phyloP scores from a whole-genome alignment of 2,113 vertebrate species.

The Elgaria multicarinata region DNA sequence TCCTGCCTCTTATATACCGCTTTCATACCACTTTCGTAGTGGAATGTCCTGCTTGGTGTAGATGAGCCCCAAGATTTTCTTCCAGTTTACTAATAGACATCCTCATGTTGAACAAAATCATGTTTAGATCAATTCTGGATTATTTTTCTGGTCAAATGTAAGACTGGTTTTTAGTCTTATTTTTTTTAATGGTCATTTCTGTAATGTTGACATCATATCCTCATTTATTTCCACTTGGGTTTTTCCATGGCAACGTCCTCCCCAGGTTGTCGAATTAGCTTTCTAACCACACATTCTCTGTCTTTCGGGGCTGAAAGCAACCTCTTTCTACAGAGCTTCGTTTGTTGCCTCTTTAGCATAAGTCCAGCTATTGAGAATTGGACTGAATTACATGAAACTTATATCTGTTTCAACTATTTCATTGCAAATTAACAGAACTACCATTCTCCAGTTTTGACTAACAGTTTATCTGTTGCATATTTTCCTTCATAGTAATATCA shows the following conservation, averaged over 20 bases:
- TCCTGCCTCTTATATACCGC: too few species aligned
- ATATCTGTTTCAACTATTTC: background rate
- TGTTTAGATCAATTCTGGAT: background rate
- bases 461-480: slow-evolving; percentile 45
- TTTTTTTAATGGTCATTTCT: background rate
- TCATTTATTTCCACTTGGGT: background rate
- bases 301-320: background rate
- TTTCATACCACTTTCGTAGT: too few species aligned
- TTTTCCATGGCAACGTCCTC: background rate
- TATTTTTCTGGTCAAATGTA: background rate
- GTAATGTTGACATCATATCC: background rate
- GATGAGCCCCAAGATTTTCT: too few species aligned
- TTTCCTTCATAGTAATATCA: slow-evolving; percentile 44
- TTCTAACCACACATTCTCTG: background rate
- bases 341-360: background rate
- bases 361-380: background rate
- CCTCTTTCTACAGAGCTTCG: background rate
- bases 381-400: background rate
- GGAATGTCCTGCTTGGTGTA: too few species aligned
- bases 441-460: slow-evolving; percentile 4
- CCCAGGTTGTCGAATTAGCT: background rate
- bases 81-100: background rate
- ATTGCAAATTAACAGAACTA: background rate
- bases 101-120: background rate
- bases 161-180: background rate